These are phyloP conservation scores for Galagoides demidoff DNA, from an alignment of 2,797 vertebrate genomes.

Conservation along the genomic window DNA sequence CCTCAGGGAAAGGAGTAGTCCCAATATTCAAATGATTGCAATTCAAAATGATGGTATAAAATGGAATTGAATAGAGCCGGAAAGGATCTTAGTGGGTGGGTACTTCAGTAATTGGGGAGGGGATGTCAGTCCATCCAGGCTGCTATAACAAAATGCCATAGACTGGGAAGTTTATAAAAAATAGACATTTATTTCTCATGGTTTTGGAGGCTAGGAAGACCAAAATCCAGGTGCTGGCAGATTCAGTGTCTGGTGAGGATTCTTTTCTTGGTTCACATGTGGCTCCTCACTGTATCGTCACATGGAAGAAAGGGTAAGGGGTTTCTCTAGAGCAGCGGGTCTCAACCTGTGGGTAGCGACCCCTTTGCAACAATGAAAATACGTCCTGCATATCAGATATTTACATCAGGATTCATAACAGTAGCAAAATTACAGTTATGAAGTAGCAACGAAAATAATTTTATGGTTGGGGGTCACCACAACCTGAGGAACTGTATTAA, in stretches of 20 bases:
- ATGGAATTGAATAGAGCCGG: neutral
- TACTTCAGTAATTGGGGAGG: neutral
- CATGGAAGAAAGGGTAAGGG: neutral
- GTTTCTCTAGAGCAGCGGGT: neutral
- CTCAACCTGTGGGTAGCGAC: too few species aligned
- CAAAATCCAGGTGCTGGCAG: neutral
- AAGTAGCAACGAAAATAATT: too few species aligned
- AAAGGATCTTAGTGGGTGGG: neutral
- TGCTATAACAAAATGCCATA: neutral
- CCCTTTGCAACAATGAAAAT: too few species aligned
- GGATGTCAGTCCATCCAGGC: neutral
- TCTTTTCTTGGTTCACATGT: neutral
- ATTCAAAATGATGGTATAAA: neutral
- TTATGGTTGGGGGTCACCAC: too few species aligned
- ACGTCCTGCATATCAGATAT: too few species aligned
- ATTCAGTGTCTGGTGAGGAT: neutral
- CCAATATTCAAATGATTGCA: conserved; percentile 3
- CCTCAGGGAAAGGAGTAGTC: neutral
- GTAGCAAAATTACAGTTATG: too few species aligned
- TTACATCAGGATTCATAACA: too few species aligned
- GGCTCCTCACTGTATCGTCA: neutral
- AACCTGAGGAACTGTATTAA: too few species aligned
- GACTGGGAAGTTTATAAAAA: neutral
- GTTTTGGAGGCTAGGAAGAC: neutral
- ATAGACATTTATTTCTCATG: neutral